A percentile compares a stretch with the other conserved stretches of the same genome.
Evolutionary conservation across 2,888 invertebrate species (phyloP).

Genomic region (Serripes groenlandicus): DNA sequence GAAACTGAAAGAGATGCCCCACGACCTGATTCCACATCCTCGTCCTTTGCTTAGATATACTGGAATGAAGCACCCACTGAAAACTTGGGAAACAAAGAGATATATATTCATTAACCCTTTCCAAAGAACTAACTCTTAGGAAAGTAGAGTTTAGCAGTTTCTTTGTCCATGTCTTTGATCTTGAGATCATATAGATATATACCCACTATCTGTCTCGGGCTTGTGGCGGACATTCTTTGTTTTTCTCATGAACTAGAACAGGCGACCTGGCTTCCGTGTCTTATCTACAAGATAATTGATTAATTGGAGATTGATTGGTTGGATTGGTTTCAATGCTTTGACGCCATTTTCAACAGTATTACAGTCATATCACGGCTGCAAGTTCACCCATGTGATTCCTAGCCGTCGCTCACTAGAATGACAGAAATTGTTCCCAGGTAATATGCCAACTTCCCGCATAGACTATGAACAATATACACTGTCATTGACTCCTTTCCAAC

Average conservation of each 20-base stretch:
- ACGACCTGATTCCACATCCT: conserved; percentile 98
- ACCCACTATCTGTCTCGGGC: conserved; percentile 91
- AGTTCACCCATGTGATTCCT: too few species aligned
- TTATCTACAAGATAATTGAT: conserved; percentile 45
- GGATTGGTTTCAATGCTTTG: too few species aligned
- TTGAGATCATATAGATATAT: conserved; percentile 97
- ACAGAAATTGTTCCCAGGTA: too few species aligned
- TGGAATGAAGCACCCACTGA: conserved; percentile 63
- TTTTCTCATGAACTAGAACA: conserved; percentile 95
- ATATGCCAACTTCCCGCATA: too few species aligned
- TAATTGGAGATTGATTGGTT: too few species aligned
- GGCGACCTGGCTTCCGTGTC: conserved; percentile 87
- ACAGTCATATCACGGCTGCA: too few species aligned
- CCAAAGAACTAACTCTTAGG: conserved; percentile 71
- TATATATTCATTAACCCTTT: too few species aligned
- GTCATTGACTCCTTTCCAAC: too few species aligned
- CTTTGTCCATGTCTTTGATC: conserved; percentile 96
- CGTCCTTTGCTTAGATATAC: conserved; percentile 71
- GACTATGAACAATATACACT: too few species aligned
- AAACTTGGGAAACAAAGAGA: conserved; percentile 51
- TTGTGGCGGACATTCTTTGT: conserved; percentile 83
- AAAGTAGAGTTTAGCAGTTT: conserved; percentile 95
- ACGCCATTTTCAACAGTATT: too few species aligned
- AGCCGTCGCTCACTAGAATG: too few species aligned
- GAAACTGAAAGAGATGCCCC: conserved; percentile 98